phyloP scores from a whole-genome alignment of 2,113 vertebrate genomes.

The Halcyon malimbica region DNA sequence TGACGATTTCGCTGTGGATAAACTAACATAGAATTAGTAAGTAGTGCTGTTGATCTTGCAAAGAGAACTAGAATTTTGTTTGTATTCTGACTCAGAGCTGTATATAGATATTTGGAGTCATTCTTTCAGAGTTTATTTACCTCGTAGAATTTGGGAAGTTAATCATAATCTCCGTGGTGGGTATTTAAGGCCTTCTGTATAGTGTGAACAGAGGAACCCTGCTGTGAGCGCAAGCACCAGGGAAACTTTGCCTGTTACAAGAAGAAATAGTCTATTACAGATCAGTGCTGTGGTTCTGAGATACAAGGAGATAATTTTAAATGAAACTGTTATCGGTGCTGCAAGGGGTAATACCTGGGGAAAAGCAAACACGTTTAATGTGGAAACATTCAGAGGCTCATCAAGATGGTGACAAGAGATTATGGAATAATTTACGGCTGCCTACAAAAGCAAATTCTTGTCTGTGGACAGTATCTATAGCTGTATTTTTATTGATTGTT shows the following conservation, averaged over 20 bases:
- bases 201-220: not conserved
- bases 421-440: not conserved
- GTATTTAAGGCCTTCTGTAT: not conserved
- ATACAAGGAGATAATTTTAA: not conserved
- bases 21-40: not conserved
- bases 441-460: not conserved
- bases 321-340: not conserved
- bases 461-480: not conserved
- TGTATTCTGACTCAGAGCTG: not conserved
- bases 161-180: not conserved
- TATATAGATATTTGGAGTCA: not conserved
- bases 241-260: not conserved
- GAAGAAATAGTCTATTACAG: not conserved
- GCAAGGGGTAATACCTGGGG: not conserved
- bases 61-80: not conserved
- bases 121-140: not conserved
- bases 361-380: not conserved
- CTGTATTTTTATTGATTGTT: not conserved
- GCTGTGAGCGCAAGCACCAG: not conserved
- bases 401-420: not conserved
- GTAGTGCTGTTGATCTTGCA: not conserved
- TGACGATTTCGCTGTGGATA: not conserved
- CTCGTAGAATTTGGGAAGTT: not conserved
- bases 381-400: not conserved
- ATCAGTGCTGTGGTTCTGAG: not conserved